phyloP scores from a whole-genome alignment of 2,113 vertebrate genomes.

The Siniperca knerii region DNA sequence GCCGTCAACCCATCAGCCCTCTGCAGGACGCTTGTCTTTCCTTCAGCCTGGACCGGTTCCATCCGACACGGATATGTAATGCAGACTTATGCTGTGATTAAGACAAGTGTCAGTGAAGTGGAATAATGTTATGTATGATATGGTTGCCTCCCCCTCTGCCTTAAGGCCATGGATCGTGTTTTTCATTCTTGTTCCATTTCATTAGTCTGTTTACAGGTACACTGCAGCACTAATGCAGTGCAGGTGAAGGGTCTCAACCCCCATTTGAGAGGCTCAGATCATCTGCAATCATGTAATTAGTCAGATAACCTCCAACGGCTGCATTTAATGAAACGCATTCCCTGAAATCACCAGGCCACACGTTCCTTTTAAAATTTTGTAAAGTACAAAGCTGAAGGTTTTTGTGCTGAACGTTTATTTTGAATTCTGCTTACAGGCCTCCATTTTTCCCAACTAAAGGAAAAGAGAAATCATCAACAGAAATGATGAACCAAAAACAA shows the following conservation, averaged over 20 bases:
- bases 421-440: background rate
- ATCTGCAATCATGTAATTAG: slow-evolving; percentile 15
- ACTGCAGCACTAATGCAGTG: slow-evolving; percentile 14
- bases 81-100: slow-evolving; percentile 5
- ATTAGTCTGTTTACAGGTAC: slow-evolving; percentile 26
- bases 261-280: background rate
- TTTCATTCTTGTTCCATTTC: background rate
- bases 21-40: slow-evolving; percentile 5
- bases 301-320: slow-evolving; percentile 11
- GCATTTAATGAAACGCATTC: background rate
- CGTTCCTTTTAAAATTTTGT: no score
- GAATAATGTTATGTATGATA: slow-evolving; percentile 8
- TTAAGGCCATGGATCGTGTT: background rate
- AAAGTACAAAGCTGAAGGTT: background rate
- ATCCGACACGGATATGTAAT: background rate
- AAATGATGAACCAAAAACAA: no score
- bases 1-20: slow-evolving; percentile 25
- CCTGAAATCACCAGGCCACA: background rate
- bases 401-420: background rate
- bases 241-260: slow-evolving; percentile 30
- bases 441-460: background rate
- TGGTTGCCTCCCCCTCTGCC: background rate
- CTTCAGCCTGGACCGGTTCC: slow-evolving; percentile 8
- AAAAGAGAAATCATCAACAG: background rate
- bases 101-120: background rate